phyloP scores from a whole-genome alignment of 2,888 invertebrate species.

The Blera fallax region DNA sequence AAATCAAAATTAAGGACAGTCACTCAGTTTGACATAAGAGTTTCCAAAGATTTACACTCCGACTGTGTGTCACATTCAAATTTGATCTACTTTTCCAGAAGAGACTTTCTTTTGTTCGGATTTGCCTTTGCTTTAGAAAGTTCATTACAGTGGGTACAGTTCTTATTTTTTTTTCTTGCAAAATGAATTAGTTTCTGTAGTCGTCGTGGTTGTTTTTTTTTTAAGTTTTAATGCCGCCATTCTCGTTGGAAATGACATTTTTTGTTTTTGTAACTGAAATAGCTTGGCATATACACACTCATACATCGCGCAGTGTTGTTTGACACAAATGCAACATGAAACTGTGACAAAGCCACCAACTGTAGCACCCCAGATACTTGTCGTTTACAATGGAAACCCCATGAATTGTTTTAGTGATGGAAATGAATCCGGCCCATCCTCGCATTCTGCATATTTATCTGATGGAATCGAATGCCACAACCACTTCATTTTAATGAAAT shows the following conservation, averaged over 20 bases:
- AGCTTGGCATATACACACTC: too few species aligned
- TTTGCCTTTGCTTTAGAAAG: conserved; percentile 1
- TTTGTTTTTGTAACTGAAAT: too few species aligned
- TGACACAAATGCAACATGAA: conserved; percentile 36
- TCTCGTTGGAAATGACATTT: too few species aligned
- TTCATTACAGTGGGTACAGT: conserved; percentile 11
- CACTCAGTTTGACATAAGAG: neutral
- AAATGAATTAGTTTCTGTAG: neutral
- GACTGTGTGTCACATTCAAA: neutral
- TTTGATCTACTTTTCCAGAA: neutral
- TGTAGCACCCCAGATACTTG: neutral
- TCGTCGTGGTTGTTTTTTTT: conserved; percentile 56
- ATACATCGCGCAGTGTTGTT: conserved; percentile 34
- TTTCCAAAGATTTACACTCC: neutral
- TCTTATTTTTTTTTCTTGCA: neutral
- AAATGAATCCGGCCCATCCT: conserved; percentile 32
- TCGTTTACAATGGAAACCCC: conserved; percentile 26
- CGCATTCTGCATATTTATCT: conserved; percentile 2
- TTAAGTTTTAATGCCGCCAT: conserved; percentile 44
- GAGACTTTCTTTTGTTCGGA: neutral
- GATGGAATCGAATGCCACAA: conserved; percentile 50
- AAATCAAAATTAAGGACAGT: neutral
- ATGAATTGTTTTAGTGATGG: conserved; percentile 36
- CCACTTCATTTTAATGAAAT: conserved; percentile 54
- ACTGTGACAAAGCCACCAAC: conserved; percentile 43